Base-by-base conservation (phyloP, 2,888 invertebrate genomes). In the Lacanobia oleracea region DNA sequence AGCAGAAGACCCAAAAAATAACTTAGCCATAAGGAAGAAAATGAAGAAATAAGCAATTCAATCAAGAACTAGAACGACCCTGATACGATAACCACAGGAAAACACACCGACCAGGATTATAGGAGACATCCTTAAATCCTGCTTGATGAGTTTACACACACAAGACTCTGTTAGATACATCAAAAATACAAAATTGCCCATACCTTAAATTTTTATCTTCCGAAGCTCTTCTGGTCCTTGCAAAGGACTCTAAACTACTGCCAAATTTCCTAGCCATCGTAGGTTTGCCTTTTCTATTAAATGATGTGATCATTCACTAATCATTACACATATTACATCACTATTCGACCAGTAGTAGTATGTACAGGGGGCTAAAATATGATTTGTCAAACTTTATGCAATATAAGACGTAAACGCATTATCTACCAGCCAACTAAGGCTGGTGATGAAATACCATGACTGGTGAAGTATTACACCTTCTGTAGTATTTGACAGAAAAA, bases 261-360 rank as follows among this genome's bases (percentile, higher is more conserved):
- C n/a, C n/a, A 72, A 72, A 60, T 10, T 43, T 57, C 48, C 48
- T 54, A 59, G 8, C 10, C 43, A 64, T n/a, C 12, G 12, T 57
- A 66, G 27, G 21, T 45, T 54, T 73, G 61, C 62, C 71, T 59
- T 67, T 45, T 40, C 21, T 71, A 61, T 40, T 78, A 27, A 74
- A 78, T 81, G 63, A 67, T 70, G 67, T 23, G 60, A 75, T 71
- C 45, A 23, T 59, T 65, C 48, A 54, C 14, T 37, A 23, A 51
- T 67, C 62, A 74, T 83, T 69, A 72, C 68, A 84, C 57, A 72
- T 66, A 83, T 89, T 88, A 83, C 83, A 85, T 89, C 88, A 89
- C 72, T 77, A 75, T 77, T 78, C 70, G 51, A 72, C 79, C 76
- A 85, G 69, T 33, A 48, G 27, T 50, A 67, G 1, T 72, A 59